phyloP scores from a whole-genome alignment of 2,113 vertebrate species.

The Neolamprologus tretocephalus region DNA sequence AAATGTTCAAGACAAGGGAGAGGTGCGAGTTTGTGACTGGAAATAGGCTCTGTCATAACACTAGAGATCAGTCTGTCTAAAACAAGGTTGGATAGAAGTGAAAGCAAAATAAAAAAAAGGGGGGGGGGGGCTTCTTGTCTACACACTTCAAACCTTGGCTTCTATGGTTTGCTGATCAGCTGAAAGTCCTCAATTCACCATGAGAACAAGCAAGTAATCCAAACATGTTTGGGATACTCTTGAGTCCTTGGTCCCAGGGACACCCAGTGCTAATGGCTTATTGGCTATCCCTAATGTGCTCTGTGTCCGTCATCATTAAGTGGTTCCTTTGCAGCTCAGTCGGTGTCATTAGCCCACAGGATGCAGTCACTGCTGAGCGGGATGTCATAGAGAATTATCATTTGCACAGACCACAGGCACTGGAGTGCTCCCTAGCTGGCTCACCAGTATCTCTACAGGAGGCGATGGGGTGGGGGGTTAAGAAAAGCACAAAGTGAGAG shows the following conservation, averaged over 20 bases:
- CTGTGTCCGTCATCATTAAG: slow-evolving; percentile 34
- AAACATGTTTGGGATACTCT: neutral
- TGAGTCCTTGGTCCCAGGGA: neutral
- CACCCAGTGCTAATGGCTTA: neutral
- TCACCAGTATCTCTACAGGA: slow-evolving; percentile 1
- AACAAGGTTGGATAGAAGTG: neutral
- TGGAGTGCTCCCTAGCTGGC: slow-evolving; percentile 20
- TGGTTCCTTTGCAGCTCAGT: slow-evolving; percentile 24
- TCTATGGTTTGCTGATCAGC: neutral
- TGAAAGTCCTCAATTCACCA: neutral
- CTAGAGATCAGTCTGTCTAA: neutral
- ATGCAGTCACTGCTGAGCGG: slow-evolving; percentile 35
- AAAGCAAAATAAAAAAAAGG: fast-evolving
- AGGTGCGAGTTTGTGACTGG: neutral
- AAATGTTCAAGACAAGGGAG: neutral
- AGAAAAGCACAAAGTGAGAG: slow-evolving; percentile 25
- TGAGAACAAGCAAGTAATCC: neutral
- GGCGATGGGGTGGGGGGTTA: neutral
- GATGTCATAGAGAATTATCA: slow-evolving; percentile 54
- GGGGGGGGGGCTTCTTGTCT: neutral
- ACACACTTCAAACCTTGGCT: neutral
- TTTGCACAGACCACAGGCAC: slow-evolving; percentile 32
- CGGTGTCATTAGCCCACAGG: slow-evolving; percentile 57
- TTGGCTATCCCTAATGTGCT: slow-evolving; percentile 14
- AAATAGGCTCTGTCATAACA: neutral